These are phyloP conservation scores for Habrosyne pyritoides DNA, from an alignment of 2,888 invertebrate genomes.

Conservation along the genomic window DNA sequence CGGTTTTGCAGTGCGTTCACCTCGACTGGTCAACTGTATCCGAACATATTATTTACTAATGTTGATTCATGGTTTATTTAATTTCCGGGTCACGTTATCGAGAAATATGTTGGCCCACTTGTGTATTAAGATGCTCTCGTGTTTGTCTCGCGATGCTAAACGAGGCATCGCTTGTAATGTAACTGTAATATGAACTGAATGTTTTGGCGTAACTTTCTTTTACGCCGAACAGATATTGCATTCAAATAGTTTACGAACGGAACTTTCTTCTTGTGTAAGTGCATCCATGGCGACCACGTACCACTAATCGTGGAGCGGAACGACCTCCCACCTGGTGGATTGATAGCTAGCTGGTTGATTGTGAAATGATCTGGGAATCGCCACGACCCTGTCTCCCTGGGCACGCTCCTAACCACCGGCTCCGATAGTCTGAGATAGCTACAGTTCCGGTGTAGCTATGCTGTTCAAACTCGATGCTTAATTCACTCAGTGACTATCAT, in stretches of 20 bases:
- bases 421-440: no score
- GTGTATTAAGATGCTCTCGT: background rate
- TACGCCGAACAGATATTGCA: background rate
- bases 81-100: constrained; percentile 11
- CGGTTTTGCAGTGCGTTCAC: constrained; percentile 4
- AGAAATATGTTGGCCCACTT: background rate
- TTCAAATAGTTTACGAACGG: background rate
- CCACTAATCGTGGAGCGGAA: no score
- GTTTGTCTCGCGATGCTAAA: background rate
- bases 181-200: background rate
- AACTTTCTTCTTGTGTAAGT: background rate
- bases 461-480: no score
- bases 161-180: background rate
- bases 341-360: background rate
- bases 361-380: no score
- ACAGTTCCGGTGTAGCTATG: no score
- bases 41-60: constrained; percentile 6
- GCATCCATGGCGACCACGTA: background rate
- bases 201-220: background rate
- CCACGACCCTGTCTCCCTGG: no score
- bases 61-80: constrained; percentile 10
- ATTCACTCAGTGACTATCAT: no score
- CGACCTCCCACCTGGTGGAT: background rate
- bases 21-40: constrained; percentile 3
- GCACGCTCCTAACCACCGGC: no score